Evolutionary conservation across 2,113 vertebrate genomes (phyloP).

Genomic region (Macquaria australasica): DNA sequence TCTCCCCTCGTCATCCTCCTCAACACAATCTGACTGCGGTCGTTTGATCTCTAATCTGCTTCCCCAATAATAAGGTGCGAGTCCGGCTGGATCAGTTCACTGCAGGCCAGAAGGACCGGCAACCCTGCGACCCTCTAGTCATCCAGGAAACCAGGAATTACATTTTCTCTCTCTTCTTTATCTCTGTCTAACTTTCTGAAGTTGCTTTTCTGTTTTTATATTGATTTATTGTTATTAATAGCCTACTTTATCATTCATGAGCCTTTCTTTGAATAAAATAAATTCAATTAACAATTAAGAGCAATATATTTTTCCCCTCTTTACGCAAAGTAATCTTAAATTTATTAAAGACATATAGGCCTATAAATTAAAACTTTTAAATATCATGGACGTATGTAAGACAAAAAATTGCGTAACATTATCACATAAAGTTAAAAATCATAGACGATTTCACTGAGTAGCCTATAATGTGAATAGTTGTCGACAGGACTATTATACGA

Average conservation of each 20-base stretch:
- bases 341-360: not conserved
- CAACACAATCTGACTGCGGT: constrained; percentile 32
- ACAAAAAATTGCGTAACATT: not conserved
- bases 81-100: constrained; percentile 33
- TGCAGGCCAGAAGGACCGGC: constrained; percentile 34
- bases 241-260: not conserved
- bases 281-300: not conserved
- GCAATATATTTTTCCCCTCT: not conserved
- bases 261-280: not conserved
- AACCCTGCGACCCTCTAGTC: constrained; percentile 21
- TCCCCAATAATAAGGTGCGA: constrained; percentile 40
- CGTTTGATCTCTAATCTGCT: constrained; percentile 76
- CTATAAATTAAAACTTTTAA: not conserved
- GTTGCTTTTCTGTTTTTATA: not conserved
- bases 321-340: not conserved
- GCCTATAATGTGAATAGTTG: not conserved
- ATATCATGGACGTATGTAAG: not conserved
- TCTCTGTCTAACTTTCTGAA: not conserved
- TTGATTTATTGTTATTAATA: not conserved
- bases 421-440: not conserved
- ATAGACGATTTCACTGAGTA: not conserved
- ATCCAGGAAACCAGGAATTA: constrained; percentile 25
- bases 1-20: constrained; percentile 41
- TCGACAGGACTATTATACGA: not conserved
- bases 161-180: not conserved